Conservation (phyloP, 2,888 invertebrate genomes). For the Caenorhabditis sp. region DNA sequence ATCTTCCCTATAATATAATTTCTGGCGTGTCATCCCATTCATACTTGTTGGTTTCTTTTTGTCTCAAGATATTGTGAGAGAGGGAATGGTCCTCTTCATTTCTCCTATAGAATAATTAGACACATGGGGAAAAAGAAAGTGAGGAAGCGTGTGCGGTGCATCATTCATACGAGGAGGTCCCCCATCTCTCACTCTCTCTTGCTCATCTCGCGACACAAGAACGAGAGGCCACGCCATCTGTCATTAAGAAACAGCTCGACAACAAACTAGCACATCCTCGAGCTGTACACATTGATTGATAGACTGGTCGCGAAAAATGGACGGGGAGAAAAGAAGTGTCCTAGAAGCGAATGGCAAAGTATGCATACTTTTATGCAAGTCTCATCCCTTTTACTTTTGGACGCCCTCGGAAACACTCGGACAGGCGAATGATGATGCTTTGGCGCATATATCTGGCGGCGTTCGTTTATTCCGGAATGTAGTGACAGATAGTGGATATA, state of each 20-base stretch:
- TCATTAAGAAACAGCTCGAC: conserved; percentile 66
- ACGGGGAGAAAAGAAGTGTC: not conserved
- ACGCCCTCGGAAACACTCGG: not conserved
- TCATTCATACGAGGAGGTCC: conserved; percentile 51
- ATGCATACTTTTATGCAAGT: conserved; percentile 64
- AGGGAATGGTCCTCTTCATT: conserved; percentile 23
- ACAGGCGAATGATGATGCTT: conserved; percentile 20
- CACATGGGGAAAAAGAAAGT: conserved; percentile 37
- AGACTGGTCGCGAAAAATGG: conserved; percentile 51
- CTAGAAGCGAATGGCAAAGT: conserved; percentile 36
- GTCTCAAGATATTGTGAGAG: conserved; percentile 2
- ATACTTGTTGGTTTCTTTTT: conserved; percentile 60
- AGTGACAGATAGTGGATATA: conserved; percentile 31
- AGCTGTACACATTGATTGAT: conserved; percentile 65
- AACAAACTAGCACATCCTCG: conserved; percentile 58
- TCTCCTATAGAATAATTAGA: conserved; percentile 51
- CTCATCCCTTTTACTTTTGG: conserved; percentile 20
- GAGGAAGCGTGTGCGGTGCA: conserved; percentile 44
- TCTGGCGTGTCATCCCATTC: conserved; percentile 48
- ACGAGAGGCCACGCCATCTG: conserved; percentile 61
- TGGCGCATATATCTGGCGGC: conserved; percentile 27
- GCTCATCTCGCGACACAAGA: conserved; percentile 29
- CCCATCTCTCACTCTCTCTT: not conserved
- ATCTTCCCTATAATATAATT: conserved; percentile 50
- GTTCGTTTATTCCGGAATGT: conserved; percentile 33